Evolutionary conservation across 2,797 vertebrate species (phyloP).

Genomic region (Pipistrellus nathusii): DNA sequence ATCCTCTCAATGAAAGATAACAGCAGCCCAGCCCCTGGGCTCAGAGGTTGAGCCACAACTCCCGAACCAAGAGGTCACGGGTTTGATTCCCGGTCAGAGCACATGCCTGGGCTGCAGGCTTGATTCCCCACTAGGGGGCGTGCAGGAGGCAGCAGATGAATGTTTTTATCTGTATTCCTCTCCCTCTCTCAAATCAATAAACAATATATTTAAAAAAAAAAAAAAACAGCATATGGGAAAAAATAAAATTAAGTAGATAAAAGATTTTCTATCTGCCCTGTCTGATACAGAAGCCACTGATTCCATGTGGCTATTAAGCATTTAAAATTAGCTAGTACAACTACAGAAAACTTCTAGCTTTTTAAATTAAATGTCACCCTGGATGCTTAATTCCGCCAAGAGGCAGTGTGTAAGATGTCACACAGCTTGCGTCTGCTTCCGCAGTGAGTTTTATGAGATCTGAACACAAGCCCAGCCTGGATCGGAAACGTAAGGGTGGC

Average conservation of each 20-base stretch:
- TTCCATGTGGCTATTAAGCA: neutral
- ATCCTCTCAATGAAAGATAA: neutral
- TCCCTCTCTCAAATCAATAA: too few species aligned
- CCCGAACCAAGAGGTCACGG: too few species aligned
- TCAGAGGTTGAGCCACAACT: too few species aligned
- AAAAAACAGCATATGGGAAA: too few species aligned
- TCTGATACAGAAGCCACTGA: neutral
- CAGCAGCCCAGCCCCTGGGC: neutral
- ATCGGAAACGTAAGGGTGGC: neutral
- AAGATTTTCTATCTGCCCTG: neutral
- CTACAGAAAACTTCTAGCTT: neutral
- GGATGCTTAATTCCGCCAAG: neutral
- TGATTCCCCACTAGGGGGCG: too few species aligned
- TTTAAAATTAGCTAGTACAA: neutral
- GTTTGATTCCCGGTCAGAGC: too few species aligned
- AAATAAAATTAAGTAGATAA: neutral
- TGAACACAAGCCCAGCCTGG: neutral
- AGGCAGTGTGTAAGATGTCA: conserved; percentile 2
- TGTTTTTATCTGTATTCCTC: too few species aligned
- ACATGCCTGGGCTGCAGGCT: too few species aligned
- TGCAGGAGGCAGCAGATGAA: too few species aligned
- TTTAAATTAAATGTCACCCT: neutral
- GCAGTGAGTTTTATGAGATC: neutral
- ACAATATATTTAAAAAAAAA: too few species aligned
- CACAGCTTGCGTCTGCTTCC: neutral